These are phyloP conservation scores for Orthosia incerta DNA, from an alignment of 2,888 invertebrate genomes.

Conservation along the genomic window DNA sequence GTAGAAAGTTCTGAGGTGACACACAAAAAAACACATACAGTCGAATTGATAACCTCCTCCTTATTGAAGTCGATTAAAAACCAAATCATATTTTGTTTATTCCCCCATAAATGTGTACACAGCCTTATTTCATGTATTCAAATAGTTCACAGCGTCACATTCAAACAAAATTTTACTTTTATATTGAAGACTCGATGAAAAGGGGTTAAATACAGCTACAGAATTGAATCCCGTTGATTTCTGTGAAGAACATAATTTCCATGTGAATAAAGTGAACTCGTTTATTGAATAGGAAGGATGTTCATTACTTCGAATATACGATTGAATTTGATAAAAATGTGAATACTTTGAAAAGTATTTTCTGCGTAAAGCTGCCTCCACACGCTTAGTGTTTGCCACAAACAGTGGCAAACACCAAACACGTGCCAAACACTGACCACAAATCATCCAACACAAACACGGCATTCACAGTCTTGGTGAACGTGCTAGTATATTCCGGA, in stretches of 20 bases:
- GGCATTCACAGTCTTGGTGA: too few relatives aligned
- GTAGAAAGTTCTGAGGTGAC: too few relatives aligned
- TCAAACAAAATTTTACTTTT: slow-evolving; percentile 29
- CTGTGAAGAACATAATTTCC: slow-evolving; percentile 35
- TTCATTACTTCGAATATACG: slow-evolving; percentile 9
- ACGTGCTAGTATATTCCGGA: too few relatives aligned
- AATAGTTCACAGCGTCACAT: slow-evolving; percentile 31
- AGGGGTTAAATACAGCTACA: slow-evolving; percentile 23
- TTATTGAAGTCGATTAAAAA: too few relatives aligned
- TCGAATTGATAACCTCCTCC: too few relatives aligned
- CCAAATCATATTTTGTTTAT: not conserved
- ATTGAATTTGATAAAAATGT: slow-evolving; percentile 23
- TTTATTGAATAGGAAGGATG: slow-evolving; percentile 25
- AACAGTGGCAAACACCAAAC: too few relatives aligned
- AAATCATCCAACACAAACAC: too few relatives aligned
- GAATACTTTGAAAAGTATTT: not conserved
- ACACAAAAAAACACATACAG: too few relatives aligned
- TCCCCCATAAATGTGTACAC: not conserved
- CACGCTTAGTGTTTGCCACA: too few relatives aligned
- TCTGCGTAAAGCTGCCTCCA: too few relatives aligned
- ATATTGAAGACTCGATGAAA: slow-evolving; percentile 34
- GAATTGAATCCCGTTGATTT: slow-evolving; percentile 39
- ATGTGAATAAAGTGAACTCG: slow-evolving; percentile 29
- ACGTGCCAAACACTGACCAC: too few relatives aligned
- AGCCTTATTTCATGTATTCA: slow-evolving; percentile 34